Percentiles rank a stretch among this genome's conserved stretches.
phyloP scores from a whole-genome alignment of 2,797 vertebrate genomes.

The Alfaro cultratus region DNA sequence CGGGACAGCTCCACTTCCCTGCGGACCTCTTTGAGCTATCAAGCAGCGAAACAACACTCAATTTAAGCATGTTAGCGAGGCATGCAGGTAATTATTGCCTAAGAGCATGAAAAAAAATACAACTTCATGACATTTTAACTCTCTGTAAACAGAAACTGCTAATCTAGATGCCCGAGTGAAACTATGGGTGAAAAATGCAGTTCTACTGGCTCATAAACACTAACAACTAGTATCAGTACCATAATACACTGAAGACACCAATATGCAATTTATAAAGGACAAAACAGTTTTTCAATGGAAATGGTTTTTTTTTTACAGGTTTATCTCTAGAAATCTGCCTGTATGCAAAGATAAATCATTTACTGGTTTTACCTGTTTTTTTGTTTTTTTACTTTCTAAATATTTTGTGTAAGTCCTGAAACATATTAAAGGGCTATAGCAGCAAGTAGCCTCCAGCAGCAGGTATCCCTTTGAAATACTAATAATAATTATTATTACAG shows the following conservation, averaged over 20 bases:
- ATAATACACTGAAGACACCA: neutral
- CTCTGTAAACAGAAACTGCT: constrained; percentile 60
- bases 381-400: neutral
- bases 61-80: neutral
- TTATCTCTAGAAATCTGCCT: neutral
- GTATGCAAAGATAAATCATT: neutral
- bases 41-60: constrained; percentile 3
- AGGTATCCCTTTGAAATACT: no score
- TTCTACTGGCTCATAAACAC: constrained; percentile 26
- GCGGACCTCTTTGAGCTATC: constrained; percentile 80
- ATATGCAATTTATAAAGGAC: neutral
- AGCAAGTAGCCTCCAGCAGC: no score
- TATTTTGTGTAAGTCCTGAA: neutral
- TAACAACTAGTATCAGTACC: neutral
- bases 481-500: no score
- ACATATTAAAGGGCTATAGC: neutral
- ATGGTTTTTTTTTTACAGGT: neutral
- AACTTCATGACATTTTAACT: constrained; percentile 20
- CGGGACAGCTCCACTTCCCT: constrained; percentile 81
- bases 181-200: constrained; percentile 47
- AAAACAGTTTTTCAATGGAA: neutral
- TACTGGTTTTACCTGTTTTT: neutral
- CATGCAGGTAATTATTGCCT: neutral
- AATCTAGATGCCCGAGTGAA: constrained; percentile 52
- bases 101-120: constrained; percentile 12